These are phyloP conservation scores for Sepioteuthis lessoniana DNA, from an alignment of 2,888 invertebrate genomes.

Conservation along the genomic window DNA sequence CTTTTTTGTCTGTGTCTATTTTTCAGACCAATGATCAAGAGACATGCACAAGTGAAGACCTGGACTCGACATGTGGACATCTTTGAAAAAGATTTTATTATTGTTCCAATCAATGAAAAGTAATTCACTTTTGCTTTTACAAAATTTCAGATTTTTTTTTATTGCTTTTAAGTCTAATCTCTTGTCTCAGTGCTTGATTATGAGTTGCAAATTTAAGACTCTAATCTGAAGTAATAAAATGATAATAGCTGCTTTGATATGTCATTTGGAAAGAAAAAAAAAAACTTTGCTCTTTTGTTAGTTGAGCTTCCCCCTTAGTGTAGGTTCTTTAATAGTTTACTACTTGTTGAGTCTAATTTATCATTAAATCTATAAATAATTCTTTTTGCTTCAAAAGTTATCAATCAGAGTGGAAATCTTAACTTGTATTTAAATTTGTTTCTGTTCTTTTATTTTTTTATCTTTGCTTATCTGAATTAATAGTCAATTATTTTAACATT, in stretches of 20 bases:
- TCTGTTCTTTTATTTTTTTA: too few relatives aligned
- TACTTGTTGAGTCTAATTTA: too few relatives aligned
- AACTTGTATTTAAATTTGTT: too few relatives aligned
- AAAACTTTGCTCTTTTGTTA: too few relatives aligned
- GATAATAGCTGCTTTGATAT: not conserved
- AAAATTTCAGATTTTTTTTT: not conserved
- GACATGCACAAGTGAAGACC: slow-evolving; percentile 91
- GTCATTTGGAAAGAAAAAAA: not conserved
- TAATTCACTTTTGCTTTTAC: slow-evolving; percentile 74
- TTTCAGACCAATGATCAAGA: slow-evolving; percentile 77
- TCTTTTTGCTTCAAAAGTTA: too few relatives aligned
- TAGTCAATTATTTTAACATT: too few relatives aligned
- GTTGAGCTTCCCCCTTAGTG: too few relatives aligned
- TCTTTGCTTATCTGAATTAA: too few relatives aligned
- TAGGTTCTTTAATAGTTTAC: too few relatives aligned
- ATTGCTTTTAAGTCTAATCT: not conserved
- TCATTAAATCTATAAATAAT: too few relatives aligned
- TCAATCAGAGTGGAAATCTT: too few relatives aligned
- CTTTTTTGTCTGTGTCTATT: not conserved
- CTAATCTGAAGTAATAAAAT: too few relatives aligned
- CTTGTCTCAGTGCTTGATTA: not conserved
- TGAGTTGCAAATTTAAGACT: not conserved
- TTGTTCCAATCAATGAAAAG: slow-evolving; percentile 98
- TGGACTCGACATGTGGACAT: slow-evolving; percentile 98
- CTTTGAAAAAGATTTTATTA: slow-evolving; percentile 95